These are phyloP conservation scores for Liopterus haemorrhoidalis DNA, from an alignment of 2,888 invertebrate genomes.

Conservation along the genomic window DNA sequence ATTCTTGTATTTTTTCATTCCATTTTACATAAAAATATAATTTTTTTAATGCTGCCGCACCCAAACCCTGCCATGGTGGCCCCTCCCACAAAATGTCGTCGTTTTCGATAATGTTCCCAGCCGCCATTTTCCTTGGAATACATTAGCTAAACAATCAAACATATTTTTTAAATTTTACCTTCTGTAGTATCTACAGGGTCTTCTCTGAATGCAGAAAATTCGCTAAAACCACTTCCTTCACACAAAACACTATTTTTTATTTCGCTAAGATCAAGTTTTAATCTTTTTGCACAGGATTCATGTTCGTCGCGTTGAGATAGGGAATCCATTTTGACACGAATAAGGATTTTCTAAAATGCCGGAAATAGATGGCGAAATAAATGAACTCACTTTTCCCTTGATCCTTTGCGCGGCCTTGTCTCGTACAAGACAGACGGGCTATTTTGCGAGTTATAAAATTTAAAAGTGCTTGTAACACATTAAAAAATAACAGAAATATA, in stretches of 20 bases:
- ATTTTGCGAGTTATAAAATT: constrained; percentile 29
- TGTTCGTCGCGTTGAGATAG: constrained; percentile 44
- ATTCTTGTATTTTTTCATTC: background rate
- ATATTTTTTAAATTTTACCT: constrained; percentile 47
- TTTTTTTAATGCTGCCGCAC: constrained; percentile 13
- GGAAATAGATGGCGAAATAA: constrained; percentile 21
- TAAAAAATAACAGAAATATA: too few species aligned
- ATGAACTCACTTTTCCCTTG: constrained; percentile 29
- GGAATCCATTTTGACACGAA: constrained; percentile 49
- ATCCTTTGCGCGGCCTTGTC: constrained; percentile 32
- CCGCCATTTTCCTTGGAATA: constrained; percentile 45
- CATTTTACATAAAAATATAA: background rate
- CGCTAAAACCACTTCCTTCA: constrained; percentile 40
- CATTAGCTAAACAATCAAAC: constrained; percentile 44
- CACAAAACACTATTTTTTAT: constrained; percentile 42
- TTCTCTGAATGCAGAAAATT: constrained; percentile 40
- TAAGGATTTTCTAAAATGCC: constrained; percentile 32
- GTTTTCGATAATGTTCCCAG: constrained; percentile 40
- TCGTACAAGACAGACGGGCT: constrained; percentile 31
- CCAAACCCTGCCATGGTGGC: constrained; percentile 28
- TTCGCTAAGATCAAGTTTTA: constrained; percentile 42
- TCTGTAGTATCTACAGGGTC: constrained; percentile 42
- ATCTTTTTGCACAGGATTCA: constrained; percentile 45
- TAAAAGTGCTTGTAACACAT: too few species aligned
- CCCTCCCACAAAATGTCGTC: constrained; percentile 48